phyloP scores from a whole-genome alignment of 2,797 vertebrate species.

The Cirrhinus molitorella region DNA sequence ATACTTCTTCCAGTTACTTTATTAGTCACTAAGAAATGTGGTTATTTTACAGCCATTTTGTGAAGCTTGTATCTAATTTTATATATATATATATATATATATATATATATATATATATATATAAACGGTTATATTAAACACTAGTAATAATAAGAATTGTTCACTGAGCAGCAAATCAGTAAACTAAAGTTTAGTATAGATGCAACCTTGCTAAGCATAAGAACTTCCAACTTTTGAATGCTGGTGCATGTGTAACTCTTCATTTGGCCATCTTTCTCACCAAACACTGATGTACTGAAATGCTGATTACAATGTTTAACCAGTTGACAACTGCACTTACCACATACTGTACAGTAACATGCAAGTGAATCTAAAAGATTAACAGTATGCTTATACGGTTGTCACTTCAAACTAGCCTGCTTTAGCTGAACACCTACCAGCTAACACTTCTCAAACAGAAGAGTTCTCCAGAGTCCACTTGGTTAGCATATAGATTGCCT shows the following conservation, averaged over 20 bases:
- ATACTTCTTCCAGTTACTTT: not conserved
- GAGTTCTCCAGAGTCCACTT: conserved; percentile 54
- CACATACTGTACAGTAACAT: not conserved
- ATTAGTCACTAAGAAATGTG: not conserved
- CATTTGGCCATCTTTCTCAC: not conserved
- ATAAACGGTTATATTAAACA: no score
- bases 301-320: not conserved
- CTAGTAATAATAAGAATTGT: no score
- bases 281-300: not conserved
- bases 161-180: no score
- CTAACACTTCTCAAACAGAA: conserved; percentile 40
- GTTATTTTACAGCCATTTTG: not conserved
- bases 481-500: conserved; percentile 55
- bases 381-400: not conserved
- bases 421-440: not conserved
- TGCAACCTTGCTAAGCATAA: not conserved
- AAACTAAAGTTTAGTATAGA: no score
- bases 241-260: not conserved
- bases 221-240: not conserved
- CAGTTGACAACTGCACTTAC: not conserved
- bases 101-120: no score
- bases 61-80: not conserved
- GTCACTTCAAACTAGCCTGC: conserved; percentile 9
- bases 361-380: not conserved
- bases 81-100: no score